Evolutionary conservation across 2,888 invertebrate species (phyloP).

Genomic region (Anticlea derivata): DNA sequence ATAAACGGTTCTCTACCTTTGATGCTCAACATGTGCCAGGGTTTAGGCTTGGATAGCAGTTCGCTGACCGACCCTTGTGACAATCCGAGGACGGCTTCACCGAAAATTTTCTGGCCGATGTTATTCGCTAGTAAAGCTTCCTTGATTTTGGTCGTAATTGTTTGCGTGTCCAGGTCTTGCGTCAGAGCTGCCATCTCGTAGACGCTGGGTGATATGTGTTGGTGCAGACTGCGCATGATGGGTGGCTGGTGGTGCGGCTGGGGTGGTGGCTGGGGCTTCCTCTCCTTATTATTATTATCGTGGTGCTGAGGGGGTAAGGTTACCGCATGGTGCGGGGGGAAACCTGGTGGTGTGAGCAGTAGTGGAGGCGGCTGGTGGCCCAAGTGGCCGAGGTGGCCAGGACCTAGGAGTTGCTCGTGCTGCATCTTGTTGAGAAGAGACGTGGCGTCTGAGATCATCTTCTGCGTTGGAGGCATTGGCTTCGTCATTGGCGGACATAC

Average conservation of each 20-base stretch:
- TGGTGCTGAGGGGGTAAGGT: constrained; percentile 86
- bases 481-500: constrained; percentile 88
- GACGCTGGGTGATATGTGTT: constrained; percentile 96
- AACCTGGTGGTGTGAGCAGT: constrained; percentile 89
- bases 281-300: constrained; percentile 83
- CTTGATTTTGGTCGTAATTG: constrained; percentile 98
- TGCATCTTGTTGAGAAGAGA: constrained; percentile 87
- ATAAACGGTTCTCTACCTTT: constrained; percentile 98
- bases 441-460: constrained; percentile 89
- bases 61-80: constrained; percentile 99
- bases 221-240: constrained; percentile 89
- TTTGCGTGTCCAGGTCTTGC: constrained; percentile 97
- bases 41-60: constrained; percentile 98
- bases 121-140: constrained; percentile 98
- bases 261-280: constrained; percentile 83
- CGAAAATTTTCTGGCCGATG: constrained; percentile 99
- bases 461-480: constrained; percentile 91
- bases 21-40: constrained; percentile 99
- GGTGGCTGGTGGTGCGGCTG: constrained; percentile 86
- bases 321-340: constrained; percentile 89
- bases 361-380: constrained; percentile 84
- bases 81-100: constrained; percentile 97
- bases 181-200: constrained; percentile 99
- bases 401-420: constrained; percentile 86
- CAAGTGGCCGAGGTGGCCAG: constrained; percentile 79